Percentiles rank a stretch among this genome's conserved stretches.
Conservation (phyloP, 92 coral and sea anemone genomes). For the Ricordea florida region DNA sequence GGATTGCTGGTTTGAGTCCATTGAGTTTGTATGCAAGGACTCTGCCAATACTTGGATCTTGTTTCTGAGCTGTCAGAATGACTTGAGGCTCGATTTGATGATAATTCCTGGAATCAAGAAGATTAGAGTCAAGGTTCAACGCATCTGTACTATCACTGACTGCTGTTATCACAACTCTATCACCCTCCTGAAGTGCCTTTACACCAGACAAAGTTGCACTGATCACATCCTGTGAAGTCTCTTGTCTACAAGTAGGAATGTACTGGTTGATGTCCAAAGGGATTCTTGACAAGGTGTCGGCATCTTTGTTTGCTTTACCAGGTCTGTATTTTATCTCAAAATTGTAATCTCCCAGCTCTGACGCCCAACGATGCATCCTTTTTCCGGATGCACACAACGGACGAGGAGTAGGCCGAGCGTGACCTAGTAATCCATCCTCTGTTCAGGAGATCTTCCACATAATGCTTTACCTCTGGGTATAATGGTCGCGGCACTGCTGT, state of each 20-base stretch:
- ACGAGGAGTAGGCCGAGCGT: background rate
- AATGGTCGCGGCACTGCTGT: too few relatives aligned
- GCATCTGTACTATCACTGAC: background rate
- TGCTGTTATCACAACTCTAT: slow-evolving; percentile 10
- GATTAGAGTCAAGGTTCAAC: background rate
- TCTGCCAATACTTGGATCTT: slow-evolving; percentile 2
- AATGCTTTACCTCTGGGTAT: background rate
- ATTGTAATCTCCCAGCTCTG: slow-evolving; percentile 37
- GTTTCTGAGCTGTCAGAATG: slow-evolving; percentile 19
- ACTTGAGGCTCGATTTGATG: background rate
- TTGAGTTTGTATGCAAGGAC: background rate
- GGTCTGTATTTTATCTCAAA: slow-evolving; percentile 38
- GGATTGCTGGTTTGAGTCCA: too few relatives aligned
- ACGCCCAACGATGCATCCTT: slow-evolving; percentile 37
- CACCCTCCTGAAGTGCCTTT: slow-evolving; percentile 25
- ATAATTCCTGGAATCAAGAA: background rate
- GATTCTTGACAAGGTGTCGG: slow-evolving; percentile 34
- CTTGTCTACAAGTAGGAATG: slow-evolving; percentile 24
- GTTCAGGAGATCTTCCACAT: slow-evolving; percentile 11
- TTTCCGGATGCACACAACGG: slow-evolving; percentile 5
- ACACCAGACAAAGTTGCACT: slow-evolving; percentile 24
- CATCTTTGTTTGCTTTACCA: slow-evolving; percentile 25
- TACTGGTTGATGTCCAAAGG: slow-evolving; percentile 39
- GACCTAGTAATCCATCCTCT: too few relatives aligned
- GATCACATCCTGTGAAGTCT: slow-evolving; percentile 23